These are phyloP conservation scores for Rhabditoides inermis DNA, from an alignment of 2,888 invertebrate genomes.

Conservation along the genomic window DNA sequence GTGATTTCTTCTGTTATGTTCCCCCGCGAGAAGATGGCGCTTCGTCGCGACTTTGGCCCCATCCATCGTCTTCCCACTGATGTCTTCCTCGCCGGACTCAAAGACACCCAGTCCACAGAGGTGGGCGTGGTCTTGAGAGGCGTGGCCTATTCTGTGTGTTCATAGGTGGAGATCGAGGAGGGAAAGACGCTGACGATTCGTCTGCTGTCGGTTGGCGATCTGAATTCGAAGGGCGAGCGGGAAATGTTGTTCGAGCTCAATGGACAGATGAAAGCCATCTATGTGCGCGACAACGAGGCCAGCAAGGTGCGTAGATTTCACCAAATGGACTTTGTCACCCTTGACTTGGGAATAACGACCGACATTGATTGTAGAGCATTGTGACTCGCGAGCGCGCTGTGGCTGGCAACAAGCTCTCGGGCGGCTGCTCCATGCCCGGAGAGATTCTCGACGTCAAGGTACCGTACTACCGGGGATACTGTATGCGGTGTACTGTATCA, in stretches of 20 bases:
- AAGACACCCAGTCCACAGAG: slow-evolving; percentile 65
- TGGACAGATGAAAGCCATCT: slow-evolving; percentile 84
- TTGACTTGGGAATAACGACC: too few relatives aligned
- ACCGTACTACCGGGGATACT: too few relatives aligned
- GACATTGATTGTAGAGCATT: slow-evolving; percentile 63
- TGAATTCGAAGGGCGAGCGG: slow-evolving; percentile 81
- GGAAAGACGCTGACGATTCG: slow-evolving; percentile 89
- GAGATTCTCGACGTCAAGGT: slow-evolving; percentile 84
- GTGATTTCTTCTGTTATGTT: slow-evolving; percentile 92
- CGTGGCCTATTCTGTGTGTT: too few relatives aligned
- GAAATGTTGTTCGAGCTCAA: slow-evolving; percentile 98
- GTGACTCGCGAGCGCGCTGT: slow-evolving; percentile 91
- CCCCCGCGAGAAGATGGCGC: slow-evolving; percentile 79
- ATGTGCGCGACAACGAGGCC: slow-evolving; percentile 80
- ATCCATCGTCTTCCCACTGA: slow-evolving; percentile 87
- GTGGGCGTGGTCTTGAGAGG: slow-evolving; percentile 56
- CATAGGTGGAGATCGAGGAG: slow-evolving; percentile 80
- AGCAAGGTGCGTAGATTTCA: slow-evolving; percentile 69
- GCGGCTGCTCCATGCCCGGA: slow-evolving; percentile 97
- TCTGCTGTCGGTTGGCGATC: slow-evolving; percentile 67
- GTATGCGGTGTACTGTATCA: too few relatives aligned
- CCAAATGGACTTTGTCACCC: too few relatives aligned
- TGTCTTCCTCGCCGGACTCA: slow-evolving; percentile 84
- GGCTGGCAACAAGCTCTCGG: too few relatives aligned
- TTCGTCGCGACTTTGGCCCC: slow-evolving; percentile 79